Evolutionary conservation across 2,888 invertebrate species (phyloP).

Genomic region (Nomada goodeniana): DNA sequence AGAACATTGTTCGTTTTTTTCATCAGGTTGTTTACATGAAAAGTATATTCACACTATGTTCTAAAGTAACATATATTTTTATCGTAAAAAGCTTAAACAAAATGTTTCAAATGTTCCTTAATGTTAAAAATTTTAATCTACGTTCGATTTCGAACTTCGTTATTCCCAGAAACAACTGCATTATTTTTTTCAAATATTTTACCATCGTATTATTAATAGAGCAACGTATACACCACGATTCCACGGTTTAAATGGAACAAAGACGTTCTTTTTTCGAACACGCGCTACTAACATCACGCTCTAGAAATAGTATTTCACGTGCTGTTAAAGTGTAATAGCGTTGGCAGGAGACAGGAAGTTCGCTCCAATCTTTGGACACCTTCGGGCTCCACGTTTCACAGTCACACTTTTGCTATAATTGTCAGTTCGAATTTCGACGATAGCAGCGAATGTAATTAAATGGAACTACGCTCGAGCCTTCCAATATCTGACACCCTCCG

Average conservation of each 20-base stretch:
- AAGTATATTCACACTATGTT: too few species aligned
- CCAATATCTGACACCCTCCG: neutral
- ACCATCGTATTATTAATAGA: neutral
- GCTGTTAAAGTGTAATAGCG: slow-evolving; percentile 35
- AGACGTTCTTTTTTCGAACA: slow-evolving; percentile 1
- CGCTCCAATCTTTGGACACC: slow-evolving; percentile 16
- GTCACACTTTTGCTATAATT: neutral
- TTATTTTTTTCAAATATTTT: neutral
- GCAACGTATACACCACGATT: neutral
- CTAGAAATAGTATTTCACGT: slow-evolving; percentile 25
- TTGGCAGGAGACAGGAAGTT: slow-evolving; percentile 8
- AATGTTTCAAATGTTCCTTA: too few species aligned
- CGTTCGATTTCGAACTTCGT: neutral
- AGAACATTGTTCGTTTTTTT: too few species aligned
- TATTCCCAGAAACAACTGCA: neutral
- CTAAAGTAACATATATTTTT: too few species aligned
- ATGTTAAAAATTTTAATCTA: neutral
- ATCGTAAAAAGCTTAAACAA: too few species aligned
- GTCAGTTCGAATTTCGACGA: neutral
- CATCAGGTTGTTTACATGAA: too few species aligned
- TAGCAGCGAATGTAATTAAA: neutral
- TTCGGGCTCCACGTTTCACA: slow-evolving; percentile 1
- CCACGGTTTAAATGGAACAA: neutral
- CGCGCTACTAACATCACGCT: neutral
- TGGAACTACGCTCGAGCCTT: neutral